Conservation (phyloP, 2,888 invertebrate species). For the Pachymerium ferrugineum region DNA sequence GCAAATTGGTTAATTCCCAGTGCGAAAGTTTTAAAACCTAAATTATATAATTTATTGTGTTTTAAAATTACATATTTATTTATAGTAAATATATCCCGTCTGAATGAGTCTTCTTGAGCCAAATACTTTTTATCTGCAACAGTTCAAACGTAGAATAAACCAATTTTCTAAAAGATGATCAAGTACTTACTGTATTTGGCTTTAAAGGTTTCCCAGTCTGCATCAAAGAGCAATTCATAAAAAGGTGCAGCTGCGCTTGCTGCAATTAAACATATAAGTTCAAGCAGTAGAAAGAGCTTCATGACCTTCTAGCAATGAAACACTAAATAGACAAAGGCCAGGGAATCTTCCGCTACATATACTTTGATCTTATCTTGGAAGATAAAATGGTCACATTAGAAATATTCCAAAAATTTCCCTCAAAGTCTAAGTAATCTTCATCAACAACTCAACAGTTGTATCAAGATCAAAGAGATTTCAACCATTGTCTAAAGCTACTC, state of each 20-base stretch:
- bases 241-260: slow-evolving; percentile 32
- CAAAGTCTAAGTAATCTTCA: too few relatives aligned
- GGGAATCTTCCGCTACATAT: too few relatives aligned
- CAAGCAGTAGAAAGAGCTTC: background rate
- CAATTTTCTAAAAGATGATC: background rate
- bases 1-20: slow-evolving; percentile 74
- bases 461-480: too few relatives aligned
- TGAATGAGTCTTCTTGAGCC: slow-evolving; percentile 71
- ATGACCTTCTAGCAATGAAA: too few relatives aligned
- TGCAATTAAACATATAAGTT: background rate
- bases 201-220: slow-evolving; percentile 33
- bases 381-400: too few relatives aligned
- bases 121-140: slow-evolving; percentile 58
- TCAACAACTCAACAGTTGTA: too few relatives aligned
- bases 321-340: too few relatives aligned
- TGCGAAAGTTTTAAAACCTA: slow-evolving; percentile 62
- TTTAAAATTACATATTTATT: slow-evolving; percentile 76
- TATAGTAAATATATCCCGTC: slow-evolving; percentile 83
- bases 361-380: too few relatives aligned
- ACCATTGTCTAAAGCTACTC: too few relatives aligned
- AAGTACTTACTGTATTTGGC: slow-evolving; percentile 31
- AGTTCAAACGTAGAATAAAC: too few relatives aligned
- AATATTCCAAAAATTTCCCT: too few relatives aligned
- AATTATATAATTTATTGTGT: slow-evolving; percentile 70
- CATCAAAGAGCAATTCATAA: slow-evolving; percentile 30